Evolutionary conservation across 37 sponge, comb jelly and placozoan genomes (phyloP), one percentile per base, ranked within the genome.

Genomic region (Halisarca cf. caerulea): DNA sequence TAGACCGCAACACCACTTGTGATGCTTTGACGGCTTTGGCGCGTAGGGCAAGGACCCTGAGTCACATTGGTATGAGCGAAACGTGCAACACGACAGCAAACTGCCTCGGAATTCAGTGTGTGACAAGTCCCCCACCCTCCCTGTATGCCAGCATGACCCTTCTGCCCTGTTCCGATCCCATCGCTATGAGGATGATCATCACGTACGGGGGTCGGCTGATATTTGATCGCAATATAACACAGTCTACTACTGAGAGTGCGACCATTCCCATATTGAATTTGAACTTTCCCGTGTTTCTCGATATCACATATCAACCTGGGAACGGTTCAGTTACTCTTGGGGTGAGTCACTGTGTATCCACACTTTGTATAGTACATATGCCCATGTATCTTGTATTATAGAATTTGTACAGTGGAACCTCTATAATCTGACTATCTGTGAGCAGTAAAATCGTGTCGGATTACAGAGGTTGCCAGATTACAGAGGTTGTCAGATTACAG

Each of bases 81-180:
- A 40, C 24, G 21, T 74, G 77, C 77, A 18, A 40, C 9, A 74
- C 45, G n/a, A 74, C 45, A 8, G 24, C 39, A 17, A 37, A 37
- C 24, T 74, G 77, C 14, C 77, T 39, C 6, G 77, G 77, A 2
- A 39, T 74, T 36, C 25, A 41, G 77, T 74, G 77, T 23, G 36
- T 39, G 8, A 0, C 44, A 0, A 20, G 41, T 0, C 1, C 2
- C 1, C 15, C 44, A 35, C 1, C 14, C 30, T 11, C 18, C 7
- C 38, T 14, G 25, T 74, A 44, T 44, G 41, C 17, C 77, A 74
- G 43, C 15, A 0, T 74, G 1, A 40, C 42, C 45, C 41, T 74
- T 44, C 77, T 44, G 0, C 77, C 77, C 18, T 74, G 77, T 24
- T 17, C 39, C 24, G 15, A 37, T 1, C 77, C 77, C 17, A 15